phyloP scores from a whole-genome alignment of 2,113 vertebrate species.

The Haplotaxodon microlepis region DNA sequence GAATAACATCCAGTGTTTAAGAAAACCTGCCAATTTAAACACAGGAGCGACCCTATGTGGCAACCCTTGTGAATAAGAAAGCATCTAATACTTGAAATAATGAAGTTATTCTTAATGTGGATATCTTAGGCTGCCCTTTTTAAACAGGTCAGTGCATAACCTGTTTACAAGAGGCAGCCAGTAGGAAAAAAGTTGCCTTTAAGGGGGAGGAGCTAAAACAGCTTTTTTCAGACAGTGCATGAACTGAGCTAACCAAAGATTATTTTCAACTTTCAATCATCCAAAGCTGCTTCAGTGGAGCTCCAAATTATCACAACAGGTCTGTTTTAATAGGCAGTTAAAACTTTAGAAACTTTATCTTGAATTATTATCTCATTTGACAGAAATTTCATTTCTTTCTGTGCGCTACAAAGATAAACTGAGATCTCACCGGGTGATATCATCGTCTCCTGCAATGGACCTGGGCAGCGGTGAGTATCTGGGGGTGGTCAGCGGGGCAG shows the following conservation, averaged over 20 bases:
- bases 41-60: not conserved
- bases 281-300: not conserved
- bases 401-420: not conserved
- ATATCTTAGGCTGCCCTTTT: not conserved
- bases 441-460: slow-evolving; percentile 84
- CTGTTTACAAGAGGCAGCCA: not conserved
- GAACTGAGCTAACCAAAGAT: not conserved
- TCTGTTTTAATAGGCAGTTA: not conserved
- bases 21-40: not conserved
- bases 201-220: not conserved
- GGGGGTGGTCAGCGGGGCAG: slow-evolving; percentile 77
- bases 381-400: not conserved
- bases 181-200: not conserved
- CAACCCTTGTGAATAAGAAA: not conserved
- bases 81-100: not conserved
- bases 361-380: not conserved
- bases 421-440: slow-evolving; percentile 82
- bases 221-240: not conserved
- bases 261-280: not conserved
- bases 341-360: not conserved
- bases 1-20: not conserved
- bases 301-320: not conserved
- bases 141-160: not conserved
- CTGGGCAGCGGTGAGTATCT: slow-evolving; percentile 87
- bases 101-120: not conserved